phyloP scores from a whole-genome alignment of 2,888 invertebrate species.

The Ethmia dodecea region DNA sequence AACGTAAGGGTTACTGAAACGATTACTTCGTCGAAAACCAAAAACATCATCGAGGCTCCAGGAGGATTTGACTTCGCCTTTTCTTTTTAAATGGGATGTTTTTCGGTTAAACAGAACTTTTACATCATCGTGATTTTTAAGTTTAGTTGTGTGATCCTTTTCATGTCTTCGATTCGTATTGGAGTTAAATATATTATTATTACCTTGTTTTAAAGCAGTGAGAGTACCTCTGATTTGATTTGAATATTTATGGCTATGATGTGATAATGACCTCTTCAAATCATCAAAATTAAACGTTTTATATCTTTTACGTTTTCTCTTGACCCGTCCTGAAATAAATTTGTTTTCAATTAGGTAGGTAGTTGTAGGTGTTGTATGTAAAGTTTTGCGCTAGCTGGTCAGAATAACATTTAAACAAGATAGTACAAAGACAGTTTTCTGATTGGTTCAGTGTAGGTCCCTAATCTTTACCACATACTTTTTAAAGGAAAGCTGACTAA shows the following conservation, averaged over 20 bases:
- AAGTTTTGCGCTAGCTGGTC: too few relatives aligned
- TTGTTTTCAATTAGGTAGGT: too few relatives aligned
- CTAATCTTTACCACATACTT: too few relatives aligned
- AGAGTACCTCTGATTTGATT: background rate
- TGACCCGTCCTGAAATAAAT: slow-evolving; percentile 1
- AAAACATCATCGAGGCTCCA: slow-evolving; percentile 19
- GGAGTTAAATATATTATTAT: background rate
- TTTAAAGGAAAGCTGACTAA: too few relatives aligned
- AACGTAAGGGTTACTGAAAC: slow-evolving; percentile 9
- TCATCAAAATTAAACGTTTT: background rate
- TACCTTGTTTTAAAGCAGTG: background rate
- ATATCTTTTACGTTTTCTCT: background rate
- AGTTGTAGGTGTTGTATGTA: too few relatives aligned
- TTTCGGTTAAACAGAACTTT: slow-evolving; percentile 20
- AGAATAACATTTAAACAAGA: too few relatives aligned
- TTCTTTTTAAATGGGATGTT: slow-evolving; percentile 7
- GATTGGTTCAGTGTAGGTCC: too few relatives aligned
- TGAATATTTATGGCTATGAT: background rate
- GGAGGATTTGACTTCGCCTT: too few relatives aligned
- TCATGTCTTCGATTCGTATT: background rate
- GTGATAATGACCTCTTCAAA: background rate
- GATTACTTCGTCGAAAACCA: slow-evolving; percentile 21
- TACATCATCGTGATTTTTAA: slow-evolving; percentile 8
- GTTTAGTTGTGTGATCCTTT: background rate
- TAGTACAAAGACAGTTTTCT: too few relatives aligned